Evolutionary conservation across 2,113 vertebrate genomes (phyloP).

Genomic region (Mandrillus leucophaeus): DNA sequence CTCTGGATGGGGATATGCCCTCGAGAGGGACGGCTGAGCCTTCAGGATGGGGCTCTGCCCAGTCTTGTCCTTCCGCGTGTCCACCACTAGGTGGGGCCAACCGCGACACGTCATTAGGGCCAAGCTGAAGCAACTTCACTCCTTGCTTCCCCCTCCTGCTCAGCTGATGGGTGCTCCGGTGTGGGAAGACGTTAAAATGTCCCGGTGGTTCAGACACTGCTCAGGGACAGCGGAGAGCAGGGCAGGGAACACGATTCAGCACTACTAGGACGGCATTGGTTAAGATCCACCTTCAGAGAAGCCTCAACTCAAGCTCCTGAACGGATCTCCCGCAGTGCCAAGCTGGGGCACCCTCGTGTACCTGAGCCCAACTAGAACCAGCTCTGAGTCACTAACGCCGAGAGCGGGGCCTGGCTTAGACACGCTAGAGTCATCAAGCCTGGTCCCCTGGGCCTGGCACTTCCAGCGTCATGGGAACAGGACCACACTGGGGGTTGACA

Average conservation of each 20-base stretch:
- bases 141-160: background rate
- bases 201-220: fast-evolving
- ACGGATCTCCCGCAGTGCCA: fast-evolving
- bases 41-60: background rate
- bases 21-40: background rate
- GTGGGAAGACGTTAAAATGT: fast-evolving
- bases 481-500: too few relatives aligned
- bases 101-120: fast-evolving
- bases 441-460: background rate
- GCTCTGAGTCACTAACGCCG: background rate
- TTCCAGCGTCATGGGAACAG: background rate
- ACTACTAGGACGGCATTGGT: fast-evolving
- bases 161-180: background rate
- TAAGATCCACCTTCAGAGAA: background rate
- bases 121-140: fast-evolving
- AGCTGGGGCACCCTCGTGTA: too few relatives aligned
- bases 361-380: background rate
- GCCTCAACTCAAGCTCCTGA: background rate
- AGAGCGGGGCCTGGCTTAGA: background rate
- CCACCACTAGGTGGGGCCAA: slow-evolving; percentile 27
- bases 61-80: fast-evolving
- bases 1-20: background rate
- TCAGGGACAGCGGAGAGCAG: background rate
- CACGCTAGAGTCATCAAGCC: background rate
- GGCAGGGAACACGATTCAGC: background rate